These are phyloP conservation scores for Entosphenus tridentatus DNA, from an alignment of 2,113 vertebrate species.

Conservation along the genomic window DNA sequence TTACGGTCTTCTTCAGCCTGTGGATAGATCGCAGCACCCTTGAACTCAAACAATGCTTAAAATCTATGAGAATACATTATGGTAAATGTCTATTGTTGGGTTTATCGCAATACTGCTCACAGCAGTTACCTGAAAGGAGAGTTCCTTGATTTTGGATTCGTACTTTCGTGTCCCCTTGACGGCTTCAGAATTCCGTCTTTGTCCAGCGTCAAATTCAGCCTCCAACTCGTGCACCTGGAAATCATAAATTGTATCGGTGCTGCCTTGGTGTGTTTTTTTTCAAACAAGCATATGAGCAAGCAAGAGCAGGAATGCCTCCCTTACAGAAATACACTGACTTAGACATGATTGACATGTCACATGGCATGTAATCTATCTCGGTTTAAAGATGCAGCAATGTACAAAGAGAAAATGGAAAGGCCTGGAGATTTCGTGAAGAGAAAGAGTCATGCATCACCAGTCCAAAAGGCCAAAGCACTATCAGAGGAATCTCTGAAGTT, in stretches of 20 bases:
- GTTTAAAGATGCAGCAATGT: too few species aligned
- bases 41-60: neutral
- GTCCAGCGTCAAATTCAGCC: conserved; percentile 37
- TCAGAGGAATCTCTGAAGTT: too few species aligned
- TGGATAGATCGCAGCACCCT: conserved; percentile 3
- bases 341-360: too few species aligned
- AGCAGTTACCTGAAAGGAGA: conserved; percentile 31
- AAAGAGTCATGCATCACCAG: too few species aligned
- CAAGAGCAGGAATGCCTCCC: too few species aligned
- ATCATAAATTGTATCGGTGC: neutral
- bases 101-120: neutral
- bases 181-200: conserved; percentile 27
- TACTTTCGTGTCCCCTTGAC: conserved; percentile 35
- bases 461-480: too few species aligned
- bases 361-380: too few species aligned
- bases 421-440: too few species aligned
- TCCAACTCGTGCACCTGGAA: conserved; percentile 46
- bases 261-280: too few species aligned
- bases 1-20: conserved; percentile 32
- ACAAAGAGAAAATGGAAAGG: too few species aligned
- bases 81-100: neutral
- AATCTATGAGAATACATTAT: neutral
- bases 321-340: too few species aligned
- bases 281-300: too few species aligned
- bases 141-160: conserved; percentile 37